A percentile compares a stretch with the other conserved stretches of the same genome.
phyloP scores from a whole-genome alignment of 2,113 vertebrate species.

The Phalacrocorax pelagicus region DNA sequence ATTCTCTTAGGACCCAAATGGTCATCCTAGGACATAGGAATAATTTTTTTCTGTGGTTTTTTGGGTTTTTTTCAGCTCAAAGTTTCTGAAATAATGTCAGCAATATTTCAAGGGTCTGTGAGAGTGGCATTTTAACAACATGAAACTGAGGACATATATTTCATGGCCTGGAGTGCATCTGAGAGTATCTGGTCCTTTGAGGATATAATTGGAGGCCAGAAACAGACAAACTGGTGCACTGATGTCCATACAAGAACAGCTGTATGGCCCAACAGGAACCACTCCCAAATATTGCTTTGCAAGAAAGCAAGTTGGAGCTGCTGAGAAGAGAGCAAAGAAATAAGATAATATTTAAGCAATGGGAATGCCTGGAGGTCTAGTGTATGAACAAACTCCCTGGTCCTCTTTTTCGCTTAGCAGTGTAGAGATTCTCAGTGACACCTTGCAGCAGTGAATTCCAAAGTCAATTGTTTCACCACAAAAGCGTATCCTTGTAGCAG shows the following conservation, averaged over 20 bases:
- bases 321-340: neutral
- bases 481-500: accelerated
- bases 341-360: neutral
- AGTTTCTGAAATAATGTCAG: neutral
- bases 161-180: neutral
- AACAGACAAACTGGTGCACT: neutral
- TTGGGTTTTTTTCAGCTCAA: neutral
- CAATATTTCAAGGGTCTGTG: neutral
- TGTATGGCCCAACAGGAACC: neutral
- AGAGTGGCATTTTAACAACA: neutral
- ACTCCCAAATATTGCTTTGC: neutral
- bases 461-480: neutral
- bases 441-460: neutral
- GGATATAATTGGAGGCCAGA: neutral
- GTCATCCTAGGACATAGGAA: neutral
- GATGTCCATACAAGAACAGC: neutral
- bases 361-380: neutral
- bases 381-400: neutral
- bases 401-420: neutral
- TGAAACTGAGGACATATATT: neutral
- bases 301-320: neutral
- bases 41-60: neutral
- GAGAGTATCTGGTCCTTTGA: neutral
- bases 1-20: neutral
- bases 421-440: neutral